phyloP scores from a whole-genome alignment of 2,113 vertebrate species.

The Paradoxurus hermaphroditus region DNA sequence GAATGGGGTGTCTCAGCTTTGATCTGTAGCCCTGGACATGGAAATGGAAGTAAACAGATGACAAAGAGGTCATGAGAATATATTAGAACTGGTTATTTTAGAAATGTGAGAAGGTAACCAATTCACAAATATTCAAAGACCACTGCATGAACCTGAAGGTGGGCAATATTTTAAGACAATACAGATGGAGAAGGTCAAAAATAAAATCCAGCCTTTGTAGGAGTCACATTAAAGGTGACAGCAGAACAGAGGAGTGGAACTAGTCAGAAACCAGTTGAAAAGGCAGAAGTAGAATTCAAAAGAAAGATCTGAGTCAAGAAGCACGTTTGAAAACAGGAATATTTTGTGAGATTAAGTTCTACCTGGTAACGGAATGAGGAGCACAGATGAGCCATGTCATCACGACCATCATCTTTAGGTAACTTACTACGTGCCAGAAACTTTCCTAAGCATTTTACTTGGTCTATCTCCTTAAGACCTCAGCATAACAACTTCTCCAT shows the following conservation, averaged over 20 bases:
- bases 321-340: neutral
- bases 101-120: neutral
- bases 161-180: neutral
- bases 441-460: neutral
- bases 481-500: neutral
- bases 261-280: neutral
- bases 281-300: neutral
- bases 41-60: neutral
- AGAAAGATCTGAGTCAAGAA: neutral
- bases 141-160: neutral
- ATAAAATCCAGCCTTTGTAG: neutral
- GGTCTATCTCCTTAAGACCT: neutral
- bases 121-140: neutral
- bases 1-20: neutral
- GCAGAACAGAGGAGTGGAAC: fast-evolving
- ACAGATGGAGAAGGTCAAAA: neutral
- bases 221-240: neutral
- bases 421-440: neutral
- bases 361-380: neutral
- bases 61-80: neutral
- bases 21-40: neutral
- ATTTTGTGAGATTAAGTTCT: neutral
- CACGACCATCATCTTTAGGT: neutral
- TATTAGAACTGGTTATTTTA: neutral
- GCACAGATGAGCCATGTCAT: neutral